Conservation (phyloP, 2,797 vertebrate genomes). For the Echiichthys vipera region DNA sequence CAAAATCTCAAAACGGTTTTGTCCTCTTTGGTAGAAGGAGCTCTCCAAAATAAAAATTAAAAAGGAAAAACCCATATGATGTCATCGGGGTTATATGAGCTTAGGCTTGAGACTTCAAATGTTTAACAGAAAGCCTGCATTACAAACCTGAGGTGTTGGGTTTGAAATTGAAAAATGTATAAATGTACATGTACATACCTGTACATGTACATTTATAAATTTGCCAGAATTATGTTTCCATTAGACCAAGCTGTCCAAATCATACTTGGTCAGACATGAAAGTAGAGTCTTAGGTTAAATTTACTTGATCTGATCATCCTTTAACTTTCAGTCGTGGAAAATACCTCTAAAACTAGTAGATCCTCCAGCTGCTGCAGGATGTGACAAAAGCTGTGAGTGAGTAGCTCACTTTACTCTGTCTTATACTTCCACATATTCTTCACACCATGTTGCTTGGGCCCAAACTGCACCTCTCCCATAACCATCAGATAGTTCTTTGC, state of each 20-base stretch:
- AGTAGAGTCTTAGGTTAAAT: neutral
- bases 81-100: neutral
- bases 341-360: neutral
- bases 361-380: neutral
- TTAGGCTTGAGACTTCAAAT: neutral
- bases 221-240: neutral
- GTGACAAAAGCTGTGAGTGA: neutral
- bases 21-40: neutral
- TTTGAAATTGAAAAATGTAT: neutral
- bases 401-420: neutral
- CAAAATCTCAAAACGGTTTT: neutral
- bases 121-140: neutral
- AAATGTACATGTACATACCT: no score
- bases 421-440: neutral
- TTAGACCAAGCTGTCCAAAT: neutral
- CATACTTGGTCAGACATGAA: neutral
- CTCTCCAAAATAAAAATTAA: neutral
- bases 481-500: slow-evolving; percentile 17
- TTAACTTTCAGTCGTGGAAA: neutral
- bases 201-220: no score
- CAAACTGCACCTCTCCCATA: slow-evolving; percentile 4
- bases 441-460: neutral
- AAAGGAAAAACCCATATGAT: neutral
- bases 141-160: neutral
- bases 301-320: neutral